Evolutionary conservation across 2,888 invertebrate genomes (phyloP).

Genomic region (Hipparchia semele): DNA sequence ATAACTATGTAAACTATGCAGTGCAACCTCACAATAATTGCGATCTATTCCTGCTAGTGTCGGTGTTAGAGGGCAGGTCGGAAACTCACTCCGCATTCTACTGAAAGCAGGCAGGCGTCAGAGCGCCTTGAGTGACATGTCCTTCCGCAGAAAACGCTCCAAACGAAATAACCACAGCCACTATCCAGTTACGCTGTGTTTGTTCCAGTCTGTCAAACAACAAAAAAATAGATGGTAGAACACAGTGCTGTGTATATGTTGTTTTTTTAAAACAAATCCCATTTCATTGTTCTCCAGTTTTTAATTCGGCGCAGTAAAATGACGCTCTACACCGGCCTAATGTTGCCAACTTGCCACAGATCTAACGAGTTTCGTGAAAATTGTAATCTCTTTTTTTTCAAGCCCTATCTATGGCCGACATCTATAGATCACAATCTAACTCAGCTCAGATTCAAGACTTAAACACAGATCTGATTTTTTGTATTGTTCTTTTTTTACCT

Average conservation of each 20-base stretch:
- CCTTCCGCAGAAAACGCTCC: constrained; percentile 68
- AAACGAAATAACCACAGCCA: constrained; percentile 39
- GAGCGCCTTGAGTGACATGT: constrained; percentile 72
- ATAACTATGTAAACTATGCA: constrained; percentile 1
- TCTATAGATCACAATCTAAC: no score
- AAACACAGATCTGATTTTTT: no score
- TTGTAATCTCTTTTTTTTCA: background rate
- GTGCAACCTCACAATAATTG: constrained; percentile 15
- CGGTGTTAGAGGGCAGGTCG: constrained; percentile 71
- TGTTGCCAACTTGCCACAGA: constrained; percentile 3
- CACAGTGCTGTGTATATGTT: constrained; percentile 14
- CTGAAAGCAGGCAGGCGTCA: constrained; percentile 74
- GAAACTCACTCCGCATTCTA: constrained; percentile 62
- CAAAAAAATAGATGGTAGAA: constrained; percentile 43
- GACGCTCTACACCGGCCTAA: constrained; percentile 15
- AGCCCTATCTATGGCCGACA: no score
- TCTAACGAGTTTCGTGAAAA: constrained; percentile 1
- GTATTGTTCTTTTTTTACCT: no score
- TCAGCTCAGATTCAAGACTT: no score
- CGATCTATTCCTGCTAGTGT: constrained; percentile 45
- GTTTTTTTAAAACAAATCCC: constrained; percentile 23
- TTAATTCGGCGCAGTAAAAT: constrained; percentile 25
- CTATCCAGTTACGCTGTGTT: constrained; percentile 55
- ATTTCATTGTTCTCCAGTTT: constrained; percentile 24
- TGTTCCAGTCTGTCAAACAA: constrained; percentile 46